Evolutionary conservation across 2,888 invertebrate species (phyloP), one percentile per base, ranked within the genome.

Genomic region (Polietes domitor): DNA sequence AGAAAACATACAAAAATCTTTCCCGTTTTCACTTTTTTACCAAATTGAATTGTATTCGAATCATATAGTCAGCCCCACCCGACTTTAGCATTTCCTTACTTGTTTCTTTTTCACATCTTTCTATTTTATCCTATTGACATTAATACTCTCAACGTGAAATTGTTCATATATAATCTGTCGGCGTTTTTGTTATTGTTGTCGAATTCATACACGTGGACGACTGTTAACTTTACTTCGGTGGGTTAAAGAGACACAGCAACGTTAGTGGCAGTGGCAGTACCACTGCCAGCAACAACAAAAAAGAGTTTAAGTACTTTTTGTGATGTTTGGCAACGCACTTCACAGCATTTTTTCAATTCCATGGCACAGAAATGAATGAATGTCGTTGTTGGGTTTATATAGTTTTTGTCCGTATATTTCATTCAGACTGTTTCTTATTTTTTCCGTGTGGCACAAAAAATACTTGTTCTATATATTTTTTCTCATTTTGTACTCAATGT

Each of bases 271-370:
- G 10, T 17, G 5, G 53, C 24, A 21, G 21, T 21, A 5, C 2
- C 50, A 37, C 50, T n/a, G 9, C 12, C 17, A 55, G 21, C 19
- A 28, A 53, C 17, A 55, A 41, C 32, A 21, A 53, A 32, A 53
- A 74, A 80, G 47, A 68, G 21, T 68, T 79, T 32, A 74, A 61
- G 79, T 47, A 26, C 77, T 77, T 77, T 50, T 70, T n/a, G 24
- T 68, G 28, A n/a, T 55, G 32, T 74, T 80, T 74, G 65, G 74
- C 74, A 80, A 74, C 68, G 68, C 77, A 70, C 68, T 76, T 76
- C 26, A 76, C 12, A 55, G 43, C 3, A 10, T 19, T 73, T 41
- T 55, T 21, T 50, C 55, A 61, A 7, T n/a, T 47, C 47, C n/a
- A n/a, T 47, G 47, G 47, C 47, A n/a, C 32, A 32, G 32, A 9